Base-by-base conservation (phyloP, 2,888 invertebrate species). In the Rhorus exstirpatorius region DNA sequence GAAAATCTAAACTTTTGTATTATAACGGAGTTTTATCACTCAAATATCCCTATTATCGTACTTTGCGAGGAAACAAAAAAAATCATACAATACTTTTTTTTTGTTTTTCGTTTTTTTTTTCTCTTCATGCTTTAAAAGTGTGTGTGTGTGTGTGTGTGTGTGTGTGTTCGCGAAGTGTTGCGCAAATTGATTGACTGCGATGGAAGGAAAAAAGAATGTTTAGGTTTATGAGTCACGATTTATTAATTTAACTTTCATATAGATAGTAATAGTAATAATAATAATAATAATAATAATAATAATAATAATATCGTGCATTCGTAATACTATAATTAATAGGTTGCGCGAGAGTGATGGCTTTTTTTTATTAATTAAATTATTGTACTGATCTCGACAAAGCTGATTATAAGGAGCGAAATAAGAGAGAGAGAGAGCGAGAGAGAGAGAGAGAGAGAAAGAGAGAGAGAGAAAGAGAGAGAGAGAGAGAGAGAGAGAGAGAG, bases 301-400 rank as follows among this genome's bases (percentile, higher is more conserved):
- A 53, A 24, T 46, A 24, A 63, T 63, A 24, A 44, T 41, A 17
- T 21, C 44, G 19, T 14, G 61, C 44, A 63, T 61, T 51, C 67
- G 49, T 67, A 35, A 35, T 44, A 35, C 38, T 44, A 70, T 60
- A 51, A 17, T 49, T 35, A 19, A 65, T 71, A 70, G 26, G 44
- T 51, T 81, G 68, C 55, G 65, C 70, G 53, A 77, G 71, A 70
- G 65, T 82, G 67, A 79, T 80, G 55, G 70, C 53, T 53, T 79
- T 75, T 74, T 53, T 71, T 76, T 0, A 10, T 67, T 75, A 77
- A 71, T 82, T 84, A 84, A 84, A 84, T 84, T 82, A 84, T 84
- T 84, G 70, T 74, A 79, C 55, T 84, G 84, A 82, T 84, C 82
- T 84, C 79, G 72, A 82, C 63, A 78, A 82, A 70, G 82, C 75